These are phyloP conservation scores for Drosophila borealis DNA, from an alignment of 2,888 invertebrate genomes.

Conservation along the genomic window DNA sequence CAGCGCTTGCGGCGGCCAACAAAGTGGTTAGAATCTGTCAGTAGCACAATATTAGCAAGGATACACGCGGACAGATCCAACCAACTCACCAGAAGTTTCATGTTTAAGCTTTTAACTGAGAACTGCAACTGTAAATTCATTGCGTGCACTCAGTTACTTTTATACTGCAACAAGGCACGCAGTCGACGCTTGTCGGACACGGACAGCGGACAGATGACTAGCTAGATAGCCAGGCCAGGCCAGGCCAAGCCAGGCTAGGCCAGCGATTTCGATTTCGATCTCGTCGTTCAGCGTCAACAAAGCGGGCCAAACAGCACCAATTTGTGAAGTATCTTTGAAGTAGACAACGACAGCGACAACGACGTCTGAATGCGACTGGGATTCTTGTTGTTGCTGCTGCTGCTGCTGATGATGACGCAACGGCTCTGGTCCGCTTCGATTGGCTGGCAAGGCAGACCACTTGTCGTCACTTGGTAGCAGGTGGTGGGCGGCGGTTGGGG, in stretches of 20 bases:
- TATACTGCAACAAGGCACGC: slow-evolving; percentile 61
- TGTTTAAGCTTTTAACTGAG: slow-evolving; percentile 62
- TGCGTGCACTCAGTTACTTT: slow-evolving; percentile 72
- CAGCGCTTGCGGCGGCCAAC: slow-evolving; percentile 66
- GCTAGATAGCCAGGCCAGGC: slow-evolving; percentile 37
- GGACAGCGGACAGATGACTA: slow-evolving; percentile 32
- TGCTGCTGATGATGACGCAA: slow-evolving; percentile 47
- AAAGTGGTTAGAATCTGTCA: slow-evolving; percentile 72
- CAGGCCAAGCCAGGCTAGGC: slow-evolving; percentile 27
- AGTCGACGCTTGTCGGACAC: slow-evolving; percentile 17
- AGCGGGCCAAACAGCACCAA: slow-evolving; percentile 74
- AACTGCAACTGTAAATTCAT: slow-evolving; percentile 75
- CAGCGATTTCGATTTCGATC: slow-evolving; percentile 50
- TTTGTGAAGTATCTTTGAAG: slow-evolving; percentile 78
- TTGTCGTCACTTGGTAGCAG: slow-evolving; percentile 56
- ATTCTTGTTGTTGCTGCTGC: slow-evolving; percentile 55
- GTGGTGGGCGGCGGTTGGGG: no score
- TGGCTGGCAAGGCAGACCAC: slow-evolving; percentile 73
- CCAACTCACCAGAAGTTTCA: slow-evolving; percentile 80
- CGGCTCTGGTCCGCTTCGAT: slow-evolving; percentile 32
- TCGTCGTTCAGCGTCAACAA: slow-evolving; percentile 62
- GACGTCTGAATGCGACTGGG: slow-evolving; percentile 44
- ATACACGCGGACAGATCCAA: not conserved
- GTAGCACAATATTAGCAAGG: slow-evolving; percentile 6
- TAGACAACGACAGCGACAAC: slow-evolving; percentile 46